Base-by-base conservation (phyloP, 2,797 vertebrate species). In the Esox masquinongy region DNA sequence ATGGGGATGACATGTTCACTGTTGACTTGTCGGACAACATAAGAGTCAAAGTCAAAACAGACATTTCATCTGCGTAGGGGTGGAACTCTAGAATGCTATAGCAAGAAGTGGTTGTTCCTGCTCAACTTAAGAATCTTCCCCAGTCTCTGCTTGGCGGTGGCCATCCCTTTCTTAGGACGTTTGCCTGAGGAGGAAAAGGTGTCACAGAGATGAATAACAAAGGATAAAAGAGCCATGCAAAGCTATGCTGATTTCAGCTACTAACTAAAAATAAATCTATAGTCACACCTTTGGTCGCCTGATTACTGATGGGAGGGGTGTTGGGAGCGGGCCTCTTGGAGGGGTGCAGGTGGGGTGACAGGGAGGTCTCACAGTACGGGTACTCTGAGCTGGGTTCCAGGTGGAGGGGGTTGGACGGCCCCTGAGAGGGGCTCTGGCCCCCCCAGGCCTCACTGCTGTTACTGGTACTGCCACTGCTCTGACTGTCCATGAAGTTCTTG, bases 151-250 rank as follows among this genome's bases (percentile, higher is more conserved):
- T 99, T 99, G 77, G 98, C 97, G 1, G 98, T 99, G 79, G 97
- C 97, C 98, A 99, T 99, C 88, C 98, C 98, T 94, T 99, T 99
- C 94, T 99, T 99, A 84, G 98, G 98, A 86, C 98, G 94, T 87
- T 99, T 99, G 83, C 98, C 98, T 99, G 83, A 17, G 77, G 78
- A 68, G 49, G 16, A 66, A 68, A 9, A 12, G 17, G 24, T 61
- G 22, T 24, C 12, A 61, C 22, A 61, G 56, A 53, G 8, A 69
- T 16, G n/a, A 59, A 49, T 0, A 29, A 75, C 16, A 9, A 71
- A 71, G 31, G 22, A 1, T 36, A 9, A 3, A 29, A 9, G 6
- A 34, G 31, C 5, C 17, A 5, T 29, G 16, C 5, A 64, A 12
- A 5, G 53, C 22, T 1, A 67, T 16, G 31, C 29, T 36, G 5